Conservation (phyloP, 2,888 invertebrate genomes). For the Pimpla rufipes region DNA sequence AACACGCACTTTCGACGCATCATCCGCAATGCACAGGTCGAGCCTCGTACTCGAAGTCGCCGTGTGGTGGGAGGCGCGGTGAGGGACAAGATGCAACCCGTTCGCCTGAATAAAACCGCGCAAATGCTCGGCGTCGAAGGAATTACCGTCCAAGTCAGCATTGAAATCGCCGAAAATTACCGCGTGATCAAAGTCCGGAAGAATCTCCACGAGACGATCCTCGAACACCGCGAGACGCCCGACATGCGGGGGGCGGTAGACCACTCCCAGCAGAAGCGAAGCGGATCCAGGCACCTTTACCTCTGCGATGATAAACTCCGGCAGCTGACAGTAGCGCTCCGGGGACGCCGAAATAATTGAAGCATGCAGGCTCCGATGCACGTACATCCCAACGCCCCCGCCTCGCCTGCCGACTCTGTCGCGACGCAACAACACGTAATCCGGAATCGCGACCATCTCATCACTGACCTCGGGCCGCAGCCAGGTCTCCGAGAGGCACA, state of each 20-base stretch:
- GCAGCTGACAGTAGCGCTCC: neutral
- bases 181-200: neutral
- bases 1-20: neutral
- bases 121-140: neutral
- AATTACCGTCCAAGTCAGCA: neutral
- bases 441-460: neutral
- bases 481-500: neutral
- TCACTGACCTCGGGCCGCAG: neutral
- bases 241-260: neutral
- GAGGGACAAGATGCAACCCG: neutral
- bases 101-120: neutral
- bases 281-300: neutral
- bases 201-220: neutral
- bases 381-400: neutral
- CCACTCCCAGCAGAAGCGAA: neutral
- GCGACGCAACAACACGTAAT: neutral
- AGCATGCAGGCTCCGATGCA: neutral
- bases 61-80: neutral
- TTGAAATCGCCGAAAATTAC: neutral
- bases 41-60: constrained; percentile 1
- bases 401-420: neutral
- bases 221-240: neutral
- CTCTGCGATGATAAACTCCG: neutral
- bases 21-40: neutral
- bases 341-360: neutral